These are phyloP conservation scores for Melanotaenia boesemani DNA, from an alignment of 2,797 vertebrate genomes.

Conservation along the genomic window DNA sequence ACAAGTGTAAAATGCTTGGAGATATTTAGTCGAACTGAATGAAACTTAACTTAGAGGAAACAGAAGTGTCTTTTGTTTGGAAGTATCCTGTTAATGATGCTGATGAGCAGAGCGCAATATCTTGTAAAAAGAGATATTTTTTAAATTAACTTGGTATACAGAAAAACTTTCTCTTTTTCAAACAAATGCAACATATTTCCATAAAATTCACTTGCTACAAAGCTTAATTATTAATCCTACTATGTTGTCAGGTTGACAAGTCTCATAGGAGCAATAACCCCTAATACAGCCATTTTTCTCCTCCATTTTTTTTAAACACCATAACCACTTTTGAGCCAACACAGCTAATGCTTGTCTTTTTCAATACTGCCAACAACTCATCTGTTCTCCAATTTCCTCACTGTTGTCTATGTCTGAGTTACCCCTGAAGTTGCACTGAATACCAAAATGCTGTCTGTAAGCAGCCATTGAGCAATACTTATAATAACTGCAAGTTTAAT, in stretches of 20 bases:
- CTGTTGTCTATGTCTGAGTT: not conserved
- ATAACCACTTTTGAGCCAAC: not conserved
- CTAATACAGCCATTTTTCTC: no score
- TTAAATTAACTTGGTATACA: no score
- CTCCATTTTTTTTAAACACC: not conserved
- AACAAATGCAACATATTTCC: not conserved
- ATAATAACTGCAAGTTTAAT: not conserved
- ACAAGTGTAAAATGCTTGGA: no score
- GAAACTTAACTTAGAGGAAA: no score
- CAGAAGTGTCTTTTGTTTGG: no score
- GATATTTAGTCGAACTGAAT: no score
- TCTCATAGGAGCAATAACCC: not conserved
- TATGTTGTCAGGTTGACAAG: not conserved
- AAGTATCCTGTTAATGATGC: no score
- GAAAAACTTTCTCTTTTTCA: no score
- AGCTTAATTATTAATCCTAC: not conserved
- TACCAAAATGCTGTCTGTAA: not conserved
- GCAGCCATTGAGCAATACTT: not conserved
- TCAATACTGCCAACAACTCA: not conserved
- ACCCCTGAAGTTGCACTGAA: not conserved
- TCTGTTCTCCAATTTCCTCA: not conserved
- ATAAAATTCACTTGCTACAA: not conserved
- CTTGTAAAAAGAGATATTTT: no score
- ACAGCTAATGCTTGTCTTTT: not conserved
- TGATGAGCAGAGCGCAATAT: no score